A percentile compares a stretch with the other conserved stretches of the same genome.
phyloP scores from a whole-genome alignment of 2,113 vertebrate genomes.

The Microtus pennsylvanicus region DNA sequence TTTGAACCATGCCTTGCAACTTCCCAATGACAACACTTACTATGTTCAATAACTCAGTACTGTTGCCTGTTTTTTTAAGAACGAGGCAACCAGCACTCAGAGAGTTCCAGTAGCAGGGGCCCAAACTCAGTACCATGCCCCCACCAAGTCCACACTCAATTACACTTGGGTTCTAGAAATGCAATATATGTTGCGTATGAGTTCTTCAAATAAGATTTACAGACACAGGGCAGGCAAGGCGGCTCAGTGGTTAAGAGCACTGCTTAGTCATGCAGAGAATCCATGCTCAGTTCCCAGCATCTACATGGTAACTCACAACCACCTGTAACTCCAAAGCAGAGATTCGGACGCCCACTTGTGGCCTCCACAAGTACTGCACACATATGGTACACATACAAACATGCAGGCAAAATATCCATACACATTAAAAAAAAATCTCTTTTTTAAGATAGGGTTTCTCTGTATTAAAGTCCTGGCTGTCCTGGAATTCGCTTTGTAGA shows the following conservation, averaged over 20 bases:
- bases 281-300: neutral
- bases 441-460: neutral
- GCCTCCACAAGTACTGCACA: neutral
- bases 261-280: neutral
- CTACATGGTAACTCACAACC: neutral
- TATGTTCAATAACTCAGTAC: rapidly evolving
- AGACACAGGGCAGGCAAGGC: neutral
- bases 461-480: neutral
- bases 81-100: neutral
- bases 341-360: neutral
- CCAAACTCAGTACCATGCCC: neutral
- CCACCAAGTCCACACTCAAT: neutral
- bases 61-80: neutral
- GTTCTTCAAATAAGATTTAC: neutral
- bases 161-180: neutral
- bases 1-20: neutral
- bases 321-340: neutral
- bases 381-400: neutral
- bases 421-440: neutral
- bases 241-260: neutral
- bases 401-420: neutral
- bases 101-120: neutral
- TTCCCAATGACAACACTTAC: neutral
- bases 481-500: neutral
- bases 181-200: neutral